These are phyloP conservation scores for Cheirogaleus major DNA, from an alignment of 2,797 vertebrate genomes.

Conservation along the genomic window DNA sequence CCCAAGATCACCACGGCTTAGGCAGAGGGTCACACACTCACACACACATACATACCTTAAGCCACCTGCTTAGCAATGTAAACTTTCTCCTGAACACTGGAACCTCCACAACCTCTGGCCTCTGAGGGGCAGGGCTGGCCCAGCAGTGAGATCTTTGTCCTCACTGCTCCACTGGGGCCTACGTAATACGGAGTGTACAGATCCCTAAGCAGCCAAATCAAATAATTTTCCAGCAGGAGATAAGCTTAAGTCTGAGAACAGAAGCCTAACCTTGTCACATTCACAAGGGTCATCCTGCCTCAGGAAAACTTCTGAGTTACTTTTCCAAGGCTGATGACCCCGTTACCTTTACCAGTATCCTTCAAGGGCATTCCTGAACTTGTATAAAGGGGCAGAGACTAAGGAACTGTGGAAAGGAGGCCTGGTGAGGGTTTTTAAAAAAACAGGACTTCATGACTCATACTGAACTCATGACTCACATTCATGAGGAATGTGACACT, in stretches of 20 bases:
- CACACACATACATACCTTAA: background rate
- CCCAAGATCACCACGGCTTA: background rate
- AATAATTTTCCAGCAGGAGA: background rate
- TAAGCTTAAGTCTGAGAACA: conserved; percentile 5
- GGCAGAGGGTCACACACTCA: background rate
- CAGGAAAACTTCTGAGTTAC: background rate
- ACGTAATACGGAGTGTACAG: background rate
- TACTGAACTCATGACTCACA: background rate
- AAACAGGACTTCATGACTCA: background rate
- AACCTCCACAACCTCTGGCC: background rate
- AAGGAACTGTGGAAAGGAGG: background rate
- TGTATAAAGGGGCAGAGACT: background rate
- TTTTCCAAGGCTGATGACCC: background rate
- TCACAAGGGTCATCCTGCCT: background rate
- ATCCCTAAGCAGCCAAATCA: background rate
- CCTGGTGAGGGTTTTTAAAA: background rate
- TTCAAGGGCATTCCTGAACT: conserved; percentile 31
- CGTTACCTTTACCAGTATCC: background rate
- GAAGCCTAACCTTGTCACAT: background rate
- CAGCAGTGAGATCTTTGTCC: background rate
- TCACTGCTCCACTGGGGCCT: background rate
- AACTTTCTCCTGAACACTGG: background rate
- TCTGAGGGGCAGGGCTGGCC: background rate
- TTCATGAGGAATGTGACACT: background rate
- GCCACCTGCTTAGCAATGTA: background rate